A percentile compares a stretch with the other conserved stretches of the same genome.
phyloP scores from a whole-genome alignment of 2,113 vertebrate species.

The Psettodes erumei region DNA sequence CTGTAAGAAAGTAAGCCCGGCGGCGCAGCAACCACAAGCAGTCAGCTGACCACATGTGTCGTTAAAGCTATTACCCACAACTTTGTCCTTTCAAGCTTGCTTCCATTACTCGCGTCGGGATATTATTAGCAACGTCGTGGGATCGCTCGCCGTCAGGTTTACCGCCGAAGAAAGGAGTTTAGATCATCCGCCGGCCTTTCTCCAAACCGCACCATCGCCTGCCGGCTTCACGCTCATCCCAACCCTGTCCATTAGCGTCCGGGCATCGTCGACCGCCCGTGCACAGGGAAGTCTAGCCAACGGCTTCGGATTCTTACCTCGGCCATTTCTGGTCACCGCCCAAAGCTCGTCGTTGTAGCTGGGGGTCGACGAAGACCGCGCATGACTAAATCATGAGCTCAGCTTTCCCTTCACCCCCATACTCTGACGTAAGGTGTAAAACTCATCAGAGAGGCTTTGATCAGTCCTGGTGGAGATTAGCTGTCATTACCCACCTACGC shows the following conservation, averaged over 20 bases:
- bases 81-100: not conserved
- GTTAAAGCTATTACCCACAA: not conserved
- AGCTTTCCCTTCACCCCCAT: not conserved
- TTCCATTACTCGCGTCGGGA: no score
- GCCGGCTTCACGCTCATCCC: not conserved
- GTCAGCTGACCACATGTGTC: not conserved
- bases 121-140: not conserved
- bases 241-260: not conserved
- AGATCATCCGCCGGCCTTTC: not conserved
- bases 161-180: not conserved
- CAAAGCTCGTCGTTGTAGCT: not conserved
- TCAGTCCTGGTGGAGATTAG: not conserved
- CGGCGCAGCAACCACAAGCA: not conserved
- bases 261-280: not conserved
- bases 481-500: not conserved
- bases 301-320: conserved; percentile 18
- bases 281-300: conserved; percentile 8
- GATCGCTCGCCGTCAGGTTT: not conserved
- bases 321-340: not conserved
- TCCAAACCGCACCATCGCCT: not conserved
- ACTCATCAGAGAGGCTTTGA: not conserved
- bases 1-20: not conserved
- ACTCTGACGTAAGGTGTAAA: conserved; percentile 1
- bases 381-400: conserved; percentile 13
- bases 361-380: not conserved